Evolutionary conservation across 2,113 vertebrate genomes (phyloP).

Genomic region (Petrocephalus microphthalmus): DNA sequence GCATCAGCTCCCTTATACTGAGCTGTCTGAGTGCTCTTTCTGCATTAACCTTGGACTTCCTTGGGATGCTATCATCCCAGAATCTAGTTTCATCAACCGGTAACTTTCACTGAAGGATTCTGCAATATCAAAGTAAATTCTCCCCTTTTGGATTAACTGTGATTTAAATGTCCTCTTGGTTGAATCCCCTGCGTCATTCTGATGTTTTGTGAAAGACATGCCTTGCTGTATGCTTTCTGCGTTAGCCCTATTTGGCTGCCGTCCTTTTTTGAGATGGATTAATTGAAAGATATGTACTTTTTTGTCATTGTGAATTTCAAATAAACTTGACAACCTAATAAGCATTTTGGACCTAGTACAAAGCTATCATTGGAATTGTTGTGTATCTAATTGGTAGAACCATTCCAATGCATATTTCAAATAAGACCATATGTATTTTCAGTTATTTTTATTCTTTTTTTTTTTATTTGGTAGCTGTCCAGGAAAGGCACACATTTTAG

Average conservation of each 20-base stretch:
- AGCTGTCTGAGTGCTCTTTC: not conserved
- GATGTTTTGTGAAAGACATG: not conserved
- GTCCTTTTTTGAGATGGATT: not conserved
- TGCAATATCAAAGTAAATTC: not conserved
- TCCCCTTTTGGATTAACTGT: not conserved
- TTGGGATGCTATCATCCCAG: not conserved
- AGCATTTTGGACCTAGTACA: not conserved
- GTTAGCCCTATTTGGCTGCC: not conserved
- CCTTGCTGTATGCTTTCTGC: not conserved
- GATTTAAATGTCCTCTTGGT: not conserved
- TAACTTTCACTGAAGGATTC: not conserved
- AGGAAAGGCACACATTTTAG: no score
- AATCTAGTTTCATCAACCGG: not conserved
- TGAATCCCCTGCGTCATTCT: not conserved
- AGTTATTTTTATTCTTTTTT: no score
- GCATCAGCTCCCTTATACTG: not conserved
- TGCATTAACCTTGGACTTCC: not conserved
- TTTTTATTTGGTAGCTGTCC: no score
- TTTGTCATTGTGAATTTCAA: not conserved
- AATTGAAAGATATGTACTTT: not conserved
- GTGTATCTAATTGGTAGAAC: not conserved
- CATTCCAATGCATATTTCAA: not conserved
- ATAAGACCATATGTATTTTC: not conserved
- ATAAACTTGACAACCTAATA: not conserved
- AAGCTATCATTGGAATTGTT: not conserved